Evolutionary conservation across 2,797 vertebrate species (phyloP).

Genomic region (Choloepus didactylus): DNA sequence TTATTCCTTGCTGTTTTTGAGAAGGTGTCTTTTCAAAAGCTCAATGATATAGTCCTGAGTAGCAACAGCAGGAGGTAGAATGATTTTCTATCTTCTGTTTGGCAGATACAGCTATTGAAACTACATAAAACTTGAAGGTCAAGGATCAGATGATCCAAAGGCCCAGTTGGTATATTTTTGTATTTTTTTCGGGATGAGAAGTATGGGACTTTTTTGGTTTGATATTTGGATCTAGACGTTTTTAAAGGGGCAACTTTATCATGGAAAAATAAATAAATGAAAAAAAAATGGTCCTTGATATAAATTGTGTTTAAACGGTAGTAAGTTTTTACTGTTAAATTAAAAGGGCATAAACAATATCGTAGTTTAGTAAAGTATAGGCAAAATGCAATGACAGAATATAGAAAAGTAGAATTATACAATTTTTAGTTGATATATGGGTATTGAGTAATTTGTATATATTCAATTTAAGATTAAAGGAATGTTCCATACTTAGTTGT

Average conservation of each 20-base stretch:
- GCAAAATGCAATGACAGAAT: not conserved
- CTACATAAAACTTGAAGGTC: slow-evolving; percentile 33
- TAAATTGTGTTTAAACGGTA: not conserved
- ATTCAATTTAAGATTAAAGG: slow-evolving; percentile 35
- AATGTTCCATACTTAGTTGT: not conserved
- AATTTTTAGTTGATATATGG: not conserved
- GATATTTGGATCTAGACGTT: not conserved
- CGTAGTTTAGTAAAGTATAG: not conserved
- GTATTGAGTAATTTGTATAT: not conserved
- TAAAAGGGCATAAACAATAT: not conserved
- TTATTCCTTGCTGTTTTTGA: slow-evolving; percentile 71
- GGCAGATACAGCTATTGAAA: slow-evolving; percentile 46
- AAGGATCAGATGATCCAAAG: slow-evolving; percentile 41
- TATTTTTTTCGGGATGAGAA: not conserved
- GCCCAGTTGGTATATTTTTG: slow-evolving; percentile 13
- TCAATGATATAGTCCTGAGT: slow-evolving; percentile 46
- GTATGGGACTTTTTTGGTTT: not conserved
- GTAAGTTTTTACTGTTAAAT: not conserved
- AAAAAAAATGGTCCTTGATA: not conserved
- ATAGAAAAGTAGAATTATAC: not conserved
- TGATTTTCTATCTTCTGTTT: slow-evolving; percentile 71
- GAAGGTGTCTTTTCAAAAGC: slow-evolving; percentile 70
- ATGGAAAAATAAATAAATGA: not conserved
- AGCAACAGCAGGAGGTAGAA: slow-evolving; percentile 70
- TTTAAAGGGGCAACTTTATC: not conserved